Base-by-base conservation (phyloP, 2,113 vertebrate genomes). In the Ceyx melanurus region DNA sequence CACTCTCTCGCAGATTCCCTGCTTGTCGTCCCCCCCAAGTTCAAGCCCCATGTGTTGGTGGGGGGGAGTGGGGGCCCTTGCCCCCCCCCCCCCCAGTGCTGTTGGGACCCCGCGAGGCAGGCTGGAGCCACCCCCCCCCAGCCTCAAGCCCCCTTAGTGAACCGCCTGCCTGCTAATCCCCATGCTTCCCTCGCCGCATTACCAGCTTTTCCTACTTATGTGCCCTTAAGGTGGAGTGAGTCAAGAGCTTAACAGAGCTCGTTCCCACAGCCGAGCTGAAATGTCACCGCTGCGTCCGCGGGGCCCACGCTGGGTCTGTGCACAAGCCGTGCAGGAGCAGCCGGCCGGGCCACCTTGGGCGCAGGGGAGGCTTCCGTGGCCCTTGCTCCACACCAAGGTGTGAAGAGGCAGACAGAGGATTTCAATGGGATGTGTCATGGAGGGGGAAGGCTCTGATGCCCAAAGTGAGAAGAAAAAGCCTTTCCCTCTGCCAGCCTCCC, bases 121-220 rank as follows among this genome's bases (percentile, higher is more conserved):
- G 71, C 51, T 33, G 15, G 35, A 75, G 50, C 48, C 15, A 5
- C 48, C 64, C 17, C 43, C 72, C 16, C 13, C 7, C 72, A 12
- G 6, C 7, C 62, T 35, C 21, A 16, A 51, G 72, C 86, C 75
- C 86, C 89, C 29, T 25, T 64, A 42, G 29, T 2, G 7, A 88
- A 23, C 87, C 22, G 77, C n/a, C 89, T 94, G 81, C 90, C 81
- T 86, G 94, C 84, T 95, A 77, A 93, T 93, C 91, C 89, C 83
- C 3, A 2, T 5, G 91, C 86, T 87, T 87, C 85, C 78, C 91
- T 92, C 31, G 8, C 74, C 0, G 54, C 81, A 35, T 89, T 88
- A 74, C 93, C 87, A 76, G 82, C 91, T 92, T 84, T 81, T 84
- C 93, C 89, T 60, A 73, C 85, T 91, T 76, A 12, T 1, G 77